Evolutionary conservation across 92 coral and sea anemone genomes (phyloP), one percentile per base, ranked within the genome.

Genomic region (Palythoa grandiflora): DNA sequence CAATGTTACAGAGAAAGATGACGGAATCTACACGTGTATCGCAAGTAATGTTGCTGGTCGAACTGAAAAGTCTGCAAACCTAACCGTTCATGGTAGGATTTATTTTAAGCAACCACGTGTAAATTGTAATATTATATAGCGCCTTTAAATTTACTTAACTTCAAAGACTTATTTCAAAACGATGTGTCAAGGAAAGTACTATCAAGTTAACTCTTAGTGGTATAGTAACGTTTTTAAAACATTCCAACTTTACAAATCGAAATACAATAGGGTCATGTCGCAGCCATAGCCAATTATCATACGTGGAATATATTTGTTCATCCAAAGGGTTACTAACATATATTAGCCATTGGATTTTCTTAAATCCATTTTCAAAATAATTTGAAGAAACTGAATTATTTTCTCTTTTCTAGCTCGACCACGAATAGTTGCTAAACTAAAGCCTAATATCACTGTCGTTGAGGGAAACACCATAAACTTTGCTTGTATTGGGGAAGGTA

Each of bases 401-500:
- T 38, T 12, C 51, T 38, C 71, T 47, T 3, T 89, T 83, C 37
- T 77, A 93, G 96, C 94, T 4, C 88, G 36, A 5, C 96, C 96
- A 3, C 63, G 57, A 16, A 28, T 94, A 4, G 12, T 88, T 13
- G 13, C 55, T 21, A 54, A 38, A 21, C 74, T 89, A 38, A 60
- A 87, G 50, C 51, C 13, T 17, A 68, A 65, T 44, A 47, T 48
- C 15, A 83, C 90, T 9, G 68, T 40, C 15, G 74, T 85, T 19
- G 92, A 75, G 38, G 70, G 90, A 1, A 40, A 76, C 1, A 15
- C 38, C 3, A 79, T 83, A 53, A 21, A 39, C 10, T 83, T 94
- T 7, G 48, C 87, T 16, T 94, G 97, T 65, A 73, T n/a, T 1
- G 97, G 92, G 2, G 91, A 90, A 38, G 86, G 89, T 51, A 92